Evolutionary conservation across 1,140 invertebrate genomes (phyloP), one percentile per base, ranked within the genome.

Genomic region (Diprion similis): DNA sequence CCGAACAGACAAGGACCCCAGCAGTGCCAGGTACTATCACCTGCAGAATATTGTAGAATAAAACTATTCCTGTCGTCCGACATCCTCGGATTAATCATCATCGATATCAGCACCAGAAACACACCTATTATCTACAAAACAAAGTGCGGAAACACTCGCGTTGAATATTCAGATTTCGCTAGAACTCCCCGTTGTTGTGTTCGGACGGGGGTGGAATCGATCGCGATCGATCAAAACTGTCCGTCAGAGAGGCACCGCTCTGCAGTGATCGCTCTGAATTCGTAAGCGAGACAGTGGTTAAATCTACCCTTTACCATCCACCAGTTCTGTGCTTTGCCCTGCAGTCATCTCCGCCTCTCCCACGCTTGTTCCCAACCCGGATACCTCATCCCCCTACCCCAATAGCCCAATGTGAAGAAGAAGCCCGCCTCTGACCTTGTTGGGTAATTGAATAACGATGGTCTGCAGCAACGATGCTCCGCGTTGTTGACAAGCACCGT

Each of bases 1-100:
- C 94, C 94, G 24, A 95, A 94, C 82, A 87, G 94, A 72, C 94
- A 94, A 86, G 94, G 94, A 70, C 93, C 93, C 69, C 94, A 95
- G 80, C 93, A 94, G 82, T 95, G 93, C 85, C 92, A 93, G 90
- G 93, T 94, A 71, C 11, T 68, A 73, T 7, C 24, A 70, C 11
- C 47, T 46, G 17, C 47, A 17, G 18, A 70, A 11, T 70, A 45
- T 70, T 17, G 69, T 45, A 10, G 69, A 19, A 37, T 37, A 37
- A 68, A n/a, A 64, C 4, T 19, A 71, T 46, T n/a, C n/a, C n/a
- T 24, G 71, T 65, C 69, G 70, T 70, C 66, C 76, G 77, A 4
- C 24, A 4, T 6, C 24, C 1, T 37, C 24, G 24, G 24, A 37
- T 37, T 9, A 9, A 59, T 59, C 51, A 4, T 6, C 51, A 59